Evolutionary conservation across 92 coral and sea anemone species (phyloP).

Genomic region (Isaurus tuberculatus): DNA sequence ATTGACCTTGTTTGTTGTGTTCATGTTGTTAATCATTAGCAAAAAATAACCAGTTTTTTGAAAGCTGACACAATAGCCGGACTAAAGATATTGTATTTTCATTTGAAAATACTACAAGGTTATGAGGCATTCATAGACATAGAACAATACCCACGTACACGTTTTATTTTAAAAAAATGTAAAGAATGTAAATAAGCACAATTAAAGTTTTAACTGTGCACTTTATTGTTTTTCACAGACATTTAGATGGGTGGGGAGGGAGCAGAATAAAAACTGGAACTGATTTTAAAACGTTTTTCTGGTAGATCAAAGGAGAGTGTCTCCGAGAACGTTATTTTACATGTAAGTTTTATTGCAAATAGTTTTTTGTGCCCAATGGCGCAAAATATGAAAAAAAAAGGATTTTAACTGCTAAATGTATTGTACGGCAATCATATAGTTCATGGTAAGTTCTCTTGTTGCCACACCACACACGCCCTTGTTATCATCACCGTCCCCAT

Average conservation of each 20-base stretch:
- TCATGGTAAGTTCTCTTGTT: constrained; percentile 21
- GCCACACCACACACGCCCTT: constrained; percentile 8
- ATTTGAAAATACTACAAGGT: constrained; percentile 5
- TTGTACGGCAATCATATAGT: constrained; percentile 19
- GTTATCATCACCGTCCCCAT: neutral
- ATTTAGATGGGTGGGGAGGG: neutral
- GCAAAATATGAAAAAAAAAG: neutral
- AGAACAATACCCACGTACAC: neutral
- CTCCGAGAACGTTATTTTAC: too few species aligned
- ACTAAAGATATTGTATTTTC: neutral
- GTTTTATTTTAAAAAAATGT: neutral
- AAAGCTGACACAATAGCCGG: neutral
- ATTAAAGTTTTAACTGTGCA: neutral
- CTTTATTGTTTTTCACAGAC: neutral
- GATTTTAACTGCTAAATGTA: neutral
- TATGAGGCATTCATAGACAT: neutral
- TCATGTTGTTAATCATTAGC: neutral
- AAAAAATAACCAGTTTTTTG: neutral
- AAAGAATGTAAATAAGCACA: constrained; percentile 1
- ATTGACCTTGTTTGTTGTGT: neutral
- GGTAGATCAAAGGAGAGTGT: constrained; percentile 1
- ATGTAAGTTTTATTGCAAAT: too few species aligned
- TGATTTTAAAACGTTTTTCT: neutral
- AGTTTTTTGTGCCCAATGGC: neutral
- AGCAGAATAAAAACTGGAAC: neutral